phyloP scores from a whole-genome alignment of 2,888 invertebrate genomes.

The Schrankia costaestrigalis region DNA sequence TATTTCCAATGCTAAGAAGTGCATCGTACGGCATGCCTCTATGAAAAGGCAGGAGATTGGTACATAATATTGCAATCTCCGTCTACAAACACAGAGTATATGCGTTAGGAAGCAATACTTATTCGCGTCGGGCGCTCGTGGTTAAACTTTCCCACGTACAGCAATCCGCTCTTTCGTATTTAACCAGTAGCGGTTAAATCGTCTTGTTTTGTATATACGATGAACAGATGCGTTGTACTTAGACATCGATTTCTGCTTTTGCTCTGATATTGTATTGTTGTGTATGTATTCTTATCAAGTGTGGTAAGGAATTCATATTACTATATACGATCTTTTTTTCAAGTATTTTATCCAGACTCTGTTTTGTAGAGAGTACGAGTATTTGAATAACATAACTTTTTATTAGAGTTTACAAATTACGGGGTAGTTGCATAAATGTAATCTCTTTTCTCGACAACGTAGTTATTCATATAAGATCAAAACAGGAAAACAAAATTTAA shows the following conservation, averaged over 20 bases:
- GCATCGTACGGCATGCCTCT: constrained; percentile 43
- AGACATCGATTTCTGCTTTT: constrained; percentile 12
- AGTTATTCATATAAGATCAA: no score
- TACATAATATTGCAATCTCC: constrained; percentile 76
- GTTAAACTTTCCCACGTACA: constrained; percentile 67
- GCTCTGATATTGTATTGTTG: constrained; percentile 11
- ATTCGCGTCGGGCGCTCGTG: constrained; percentile 53
- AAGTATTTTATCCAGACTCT: no score
- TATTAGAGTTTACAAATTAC: no score
- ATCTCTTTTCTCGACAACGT: no score
- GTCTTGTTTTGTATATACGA: constrained; percentile 35
- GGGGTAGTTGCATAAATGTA: no score
- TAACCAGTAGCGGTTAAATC: constrained; percentile 58
- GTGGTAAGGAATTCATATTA: no score
- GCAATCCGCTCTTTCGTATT: constrained; percentile 70
- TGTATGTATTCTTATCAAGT: neutral
- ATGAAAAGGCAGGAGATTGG: constrained; percentile 60
- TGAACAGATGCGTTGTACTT: constrained; percentile 15
- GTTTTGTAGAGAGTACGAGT: no score
- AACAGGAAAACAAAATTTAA: no score
- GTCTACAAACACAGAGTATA: constrained; percentile 60
- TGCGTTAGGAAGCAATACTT: constrained; percentile 63
- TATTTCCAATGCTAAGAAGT: constrained; percentile 55
- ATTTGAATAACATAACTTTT: no score
- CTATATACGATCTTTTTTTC: no score